Evolutionary conservation across 2,113 vertebrate genomes (phyloP).

Genomic region (Empidonax traillii): DNA sequence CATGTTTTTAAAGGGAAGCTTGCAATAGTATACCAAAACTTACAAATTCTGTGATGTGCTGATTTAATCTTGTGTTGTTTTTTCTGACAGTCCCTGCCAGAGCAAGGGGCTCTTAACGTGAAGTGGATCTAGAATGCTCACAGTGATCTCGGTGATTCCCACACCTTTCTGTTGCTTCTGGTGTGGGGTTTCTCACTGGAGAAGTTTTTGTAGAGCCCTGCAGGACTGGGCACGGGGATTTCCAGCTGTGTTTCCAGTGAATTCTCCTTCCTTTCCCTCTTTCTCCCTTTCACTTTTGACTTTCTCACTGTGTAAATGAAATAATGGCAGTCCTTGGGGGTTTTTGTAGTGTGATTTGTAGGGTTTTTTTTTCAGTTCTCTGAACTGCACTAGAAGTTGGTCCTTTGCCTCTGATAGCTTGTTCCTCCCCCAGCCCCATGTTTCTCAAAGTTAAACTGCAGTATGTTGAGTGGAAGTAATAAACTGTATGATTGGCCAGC

Average conservation of each 20-base stretch:
- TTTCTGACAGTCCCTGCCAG: neutral
- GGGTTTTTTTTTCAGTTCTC: neutral
- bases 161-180: rapidly evolving
- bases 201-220: neutral
- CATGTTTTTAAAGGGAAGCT: neutral
- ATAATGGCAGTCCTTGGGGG: neutral
- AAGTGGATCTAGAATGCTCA: rapidly evolving
- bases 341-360: neutral
- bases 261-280: neutral
- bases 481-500: neutral
- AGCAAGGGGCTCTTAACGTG: neutral
- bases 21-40: neutral
- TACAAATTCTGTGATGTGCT: neutral
- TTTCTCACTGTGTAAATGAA: neutral
- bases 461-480: neutral
- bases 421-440: neutral
- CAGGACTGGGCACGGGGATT: neutral
- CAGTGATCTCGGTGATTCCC: rapidly evolving
- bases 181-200: neutral
- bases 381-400: neutral
- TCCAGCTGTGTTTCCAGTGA: neutral
- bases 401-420: neutral
- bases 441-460: neutral
- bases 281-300: neutral
- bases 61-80: neutral